phyloP scores from a whole-genome alignment of 2,888 invertebrate genomes.

The Polietes domitor region DNA sequence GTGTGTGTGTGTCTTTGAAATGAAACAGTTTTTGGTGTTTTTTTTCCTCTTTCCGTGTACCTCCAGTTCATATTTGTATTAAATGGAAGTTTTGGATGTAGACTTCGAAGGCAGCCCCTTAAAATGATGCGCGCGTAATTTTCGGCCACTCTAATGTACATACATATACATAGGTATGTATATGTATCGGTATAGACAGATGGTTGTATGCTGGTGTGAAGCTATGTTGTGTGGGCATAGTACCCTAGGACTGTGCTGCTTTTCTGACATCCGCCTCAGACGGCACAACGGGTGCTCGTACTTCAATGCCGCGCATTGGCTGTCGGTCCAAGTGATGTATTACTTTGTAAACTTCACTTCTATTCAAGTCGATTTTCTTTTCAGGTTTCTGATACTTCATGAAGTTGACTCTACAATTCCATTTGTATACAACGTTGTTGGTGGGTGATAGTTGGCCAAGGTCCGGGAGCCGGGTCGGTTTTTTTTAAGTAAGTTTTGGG shows the following conservation, averaged over 20 bases:
- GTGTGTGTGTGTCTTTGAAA: too few species aligned
- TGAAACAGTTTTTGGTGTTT: too few species aligned
- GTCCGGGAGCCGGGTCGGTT: neutral
- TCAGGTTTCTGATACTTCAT: slow-evolving; percentile 93
- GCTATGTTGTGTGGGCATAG: neutral
- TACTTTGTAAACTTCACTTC: slow-evolving; percentile 90
- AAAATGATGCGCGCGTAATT: too few species aligned
- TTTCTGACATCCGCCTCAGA: slow-evolving; percentile 85
- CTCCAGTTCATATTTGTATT: too few species aligned
- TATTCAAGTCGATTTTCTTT: slow-evolving; percentile 87
- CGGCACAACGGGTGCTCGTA: slow-evolving; percentile 84
- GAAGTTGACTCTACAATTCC: slow-evolving; percentile 89
- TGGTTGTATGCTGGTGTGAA: slow-evolving; percentile 39
- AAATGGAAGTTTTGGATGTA: too few species aligned
- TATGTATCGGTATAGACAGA: neutral
- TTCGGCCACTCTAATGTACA: neutral
- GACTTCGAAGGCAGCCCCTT: too few species aligned
- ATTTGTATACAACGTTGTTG: slow-evolving; percentile 77
- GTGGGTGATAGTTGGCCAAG: slow-evolving; percentile 46
- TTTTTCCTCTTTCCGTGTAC: too few species aligned
- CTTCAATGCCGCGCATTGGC: slow-evolving; percentile 86
- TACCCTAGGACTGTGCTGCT: slow-evolving; percentile 74
- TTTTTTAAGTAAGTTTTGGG: slow-evolving; percentile 54
- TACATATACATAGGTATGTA: neutral
- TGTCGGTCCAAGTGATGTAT: slow-evolving; percentile 88